These are phyloP conservation scores for Zosterops pallidus DNA, from an alignment of 2,113 vertebrate species.

Conservation along the genomic window DNA sequence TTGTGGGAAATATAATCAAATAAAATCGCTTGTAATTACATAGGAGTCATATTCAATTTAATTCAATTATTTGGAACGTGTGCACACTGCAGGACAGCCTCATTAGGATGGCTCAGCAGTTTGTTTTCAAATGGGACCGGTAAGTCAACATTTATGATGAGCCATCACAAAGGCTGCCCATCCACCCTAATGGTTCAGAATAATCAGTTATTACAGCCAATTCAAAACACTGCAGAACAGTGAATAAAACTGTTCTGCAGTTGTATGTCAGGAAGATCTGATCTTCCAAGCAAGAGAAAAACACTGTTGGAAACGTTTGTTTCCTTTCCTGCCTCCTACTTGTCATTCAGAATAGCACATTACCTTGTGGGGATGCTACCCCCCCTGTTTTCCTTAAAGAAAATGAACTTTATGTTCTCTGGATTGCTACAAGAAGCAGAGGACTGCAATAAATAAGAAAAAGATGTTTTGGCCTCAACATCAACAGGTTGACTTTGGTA, in stretches of 20 bases:
- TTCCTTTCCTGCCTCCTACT: background rate
- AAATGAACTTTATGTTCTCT: background rate
- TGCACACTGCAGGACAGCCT: conserved; percentile 67
- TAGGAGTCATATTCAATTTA: conserved; percentile 61
- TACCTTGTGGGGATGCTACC: background rate
- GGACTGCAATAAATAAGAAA: background rate
- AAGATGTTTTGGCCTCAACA: background rate
- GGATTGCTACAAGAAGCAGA: background rate
- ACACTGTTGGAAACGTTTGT: background rate
- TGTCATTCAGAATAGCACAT: background rate
- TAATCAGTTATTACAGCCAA: conserved; percentile 58
- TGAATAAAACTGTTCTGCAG: background rate
- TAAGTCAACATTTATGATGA: conserved; percentile 55
- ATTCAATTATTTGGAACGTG: conserved; percentile 75
- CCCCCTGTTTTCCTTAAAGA: background rate
- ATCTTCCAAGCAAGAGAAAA: background rate
- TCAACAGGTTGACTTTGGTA: background rate
- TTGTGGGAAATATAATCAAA: conserved; percentile 46
- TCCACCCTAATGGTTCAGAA: conserved; percentile 50
- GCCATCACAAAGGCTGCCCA: conserved; percentile 42
- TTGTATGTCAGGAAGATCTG: background rate
- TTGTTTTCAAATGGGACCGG: conserved; percentile 50
- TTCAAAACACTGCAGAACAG: background rate
- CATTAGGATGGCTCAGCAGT: conserved; percentile 62
- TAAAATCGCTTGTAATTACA: conserved; percentile 68